These are phyloP conservation scores for Cotesia congregata DNA, from an alignment of 2,888 invertebrate species.

Conservation along the genomic window DNA sequence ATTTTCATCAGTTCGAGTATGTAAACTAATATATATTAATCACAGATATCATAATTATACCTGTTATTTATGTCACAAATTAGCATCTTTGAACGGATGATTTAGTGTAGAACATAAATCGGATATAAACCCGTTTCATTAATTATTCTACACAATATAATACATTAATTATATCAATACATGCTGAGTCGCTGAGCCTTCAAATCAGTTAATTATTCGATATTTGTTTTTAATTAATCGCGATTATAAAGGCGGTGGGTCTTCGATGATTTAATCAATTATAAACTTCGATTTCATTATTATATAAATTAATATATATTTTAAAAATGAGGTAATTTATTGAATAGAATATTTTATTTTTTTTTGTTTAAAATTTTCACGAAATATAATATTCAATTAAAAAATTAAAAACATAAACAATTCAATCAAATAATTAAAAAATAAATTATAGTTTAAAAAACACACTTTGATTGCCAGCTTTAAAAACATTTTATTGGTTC, in stretches of 20 bases:
- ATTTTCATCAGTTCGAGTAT: conserved; percentile 71
- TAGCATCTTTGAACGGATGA: not conserved
- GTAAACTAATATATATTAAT: conserved; percentile 45
- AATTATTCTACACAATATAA: not conserved
- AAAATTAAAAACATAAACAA: too few relatives aligned
- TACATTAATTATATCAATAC: not conserved
- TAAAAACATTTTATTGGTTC: too few relatives aligned
- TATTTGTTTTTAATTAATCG: not conserved
- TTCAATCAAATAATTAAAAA: too few relatives aligned
- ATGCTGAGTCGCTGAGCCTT: not conserved
- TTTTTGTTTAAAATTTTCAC: too few relatives aligned
- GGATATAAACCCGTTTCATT: not conserved
- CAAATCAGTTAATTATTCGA: not conserved
- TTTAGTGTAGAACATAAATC: not conserved
- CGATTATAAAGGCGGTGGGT: not conserved
- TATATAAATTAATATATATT: too few relatives aligned
- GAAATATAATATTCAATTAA: too few relatives aligned
- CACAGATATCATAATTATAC: not conserved
- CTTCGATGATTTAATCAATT: not conserved
- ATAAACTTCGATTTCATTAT: not conserved
- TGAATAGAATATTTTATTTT: too few relatives aligned
- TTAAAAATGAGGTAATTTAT: too few relatives aligned
- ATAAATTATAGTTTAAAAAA: too few relatives aligned
- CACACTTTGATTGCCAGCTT: too few relatives aligned
- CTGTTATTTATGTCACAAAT: not conserved